These are phyloP conservation scores for Neria commutata DNA, from an alignment of 2,888 invertebrate genomes.

Conservation along the genomic window DNA sequence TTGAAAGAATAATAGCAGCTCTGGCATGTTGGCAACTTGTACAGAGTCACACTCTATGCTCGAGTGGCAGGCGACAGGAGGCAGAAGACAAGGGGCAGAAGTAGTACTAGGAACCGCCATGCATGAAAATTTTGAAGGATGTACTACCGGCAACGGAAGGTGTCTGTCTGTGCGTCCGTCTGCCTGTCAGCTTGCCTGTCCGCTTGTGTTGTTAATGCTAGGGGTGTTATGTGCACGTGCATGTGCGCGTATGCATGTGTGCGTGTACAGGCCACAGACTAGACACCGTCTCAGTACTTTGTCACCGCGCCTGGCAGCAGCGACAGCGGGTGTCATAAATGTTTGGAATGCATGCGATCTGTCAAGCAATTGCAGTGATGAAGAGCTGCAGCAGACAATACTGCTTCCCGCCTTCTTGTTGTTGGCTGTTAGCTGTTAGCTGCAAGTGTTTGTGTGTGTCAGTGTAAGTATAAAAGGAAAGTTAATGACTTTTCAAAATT, in stretches of 20 bases:
- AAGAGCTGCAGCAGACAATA: not conserved
- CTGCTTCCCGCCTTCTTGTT: not conserved
- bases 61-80: conserved; percentile 36
- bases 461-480: too few species aligned
- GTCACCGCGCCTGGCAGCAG: conserved; percentile 34
- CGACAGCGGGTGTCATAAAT: conserved; percentile 42
- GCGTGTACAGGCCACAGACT: not conserved
- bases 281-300: conserved; percentile 21
- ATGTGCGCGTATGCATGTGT: too few species aligned
- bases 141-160: not conserved
- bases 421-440: not conserved
- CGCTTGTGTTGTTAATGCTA: not conserved
- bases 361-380: conserved; percentile 41
- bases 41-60: too few species aligned
- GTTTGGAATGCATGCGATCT: conserved; percentile 45
- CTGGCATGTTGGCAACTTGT: too few species aligned
- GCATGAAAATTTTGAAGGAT: not conserved
- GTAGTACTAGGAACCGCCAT: not conserved
- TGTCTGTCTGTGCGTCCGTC: not conserved
- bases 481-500: too few species aligned
- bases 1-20: conserved; percentile 42
- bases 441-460: conserved; percentile 7
- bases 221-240: not conserved
- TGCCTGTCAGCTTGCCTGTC: not conserved
- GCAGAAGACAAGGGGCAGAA: conserved; percentile 38